Base-by-base conservation (phyloP, 2,888 invertebrate species). In the Spodoptera exigua region DNA sequence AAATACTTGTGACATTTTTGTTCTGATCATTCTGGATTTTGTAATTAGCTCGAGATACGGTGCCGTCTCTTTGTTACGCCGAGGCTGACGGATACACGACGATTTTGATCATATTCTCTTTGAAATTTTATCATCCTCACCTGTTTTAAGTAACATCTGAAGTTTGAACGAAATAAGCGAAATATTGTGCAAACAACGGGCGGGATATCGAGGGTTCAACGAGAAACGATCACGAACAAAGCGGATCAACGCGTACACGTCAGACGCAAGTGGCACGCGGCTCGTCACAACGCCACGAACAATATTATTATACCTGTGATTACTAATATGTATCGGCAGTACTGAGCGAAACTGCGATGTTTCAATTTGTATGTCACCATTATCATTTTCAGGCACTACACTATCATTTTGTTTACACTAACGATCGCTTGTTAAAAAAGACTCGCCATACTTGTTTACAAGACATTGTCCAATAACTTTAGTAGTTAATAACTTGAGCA, bases 51-150 rank as follows among this genome's bases (percentile, higher is more conserved):
- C 58, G 36, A 55, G 36, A 32, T 47, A 45, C 17, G 35, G 49
- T 54, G 17, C 17, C 14, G 52, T 34, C 52, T 43, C 60, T 70
- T 63, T 70, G 44, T 64, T 58, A 46, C 54, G 39, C n/a, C 34
- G 36, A 16, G 32, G 45, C 43, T 40, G 54, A 43, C 58, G 44
- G 60, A 47, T 41, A 49, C 21, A 35, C 43, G 18, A 16, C 44
- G 14, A 55, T 66, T 66, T 59, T 53, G 47, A 56, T 70, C 56
- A 58, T 58, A 53, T 61, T 58, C 39, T 48, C 18, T n/a, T 21
- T 35, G n/a, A n/a, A n/a, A 18, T 32, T 44, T 39, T 35, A 40
- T 40, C 2, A 55, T 27, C 45, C 41, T 52, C 32, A 58, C 58
- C 47, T 52, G 37, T 40, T 48, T 14, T 12, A 45, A 39, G 52